Conservation (phyloP, 2,113 vertebrate species). For the Sinocyclocheilus anophthalmus region DNA sequence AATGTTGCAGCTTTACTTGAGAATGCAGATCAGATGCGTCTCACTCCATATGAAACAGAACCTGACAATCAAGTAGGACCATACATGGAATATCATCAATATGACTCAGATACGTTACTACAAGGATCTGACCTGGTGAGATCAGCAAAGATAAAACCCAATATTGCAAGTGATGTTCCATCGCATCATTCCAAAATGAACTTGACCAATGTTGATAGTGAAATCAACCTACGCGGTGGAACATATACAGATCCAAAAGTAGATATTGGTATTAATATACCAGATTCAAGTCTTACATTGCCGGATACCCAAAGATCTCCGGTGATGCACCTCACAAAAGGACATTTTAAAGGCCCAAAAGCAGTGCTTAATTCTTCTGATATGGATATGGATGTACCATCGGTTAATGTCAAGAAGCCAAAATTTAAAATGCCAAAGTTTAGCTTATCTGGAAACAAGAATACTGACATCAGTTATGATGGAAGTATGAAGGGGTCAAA, state of each 20-base stretch:
- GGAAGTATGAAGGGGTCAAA: background rate
- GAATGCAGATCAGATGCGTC: background rate
- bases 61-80: background rate
- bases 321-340: background rate
- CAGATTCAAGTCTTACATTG: background rate
- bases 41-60: background rate
- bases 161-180: background rate
- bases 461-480: background rate
- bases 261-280: background rate
- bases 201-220: background rate
- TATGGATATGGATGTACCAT: conserved; percentile 59
- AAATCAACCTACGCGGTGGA: background rate
- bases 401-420: conserved; percentile 25
- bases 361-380: conserved; percentile 51
- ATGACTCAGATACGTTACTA: background rate
- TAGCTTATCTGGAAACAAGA: background rate
- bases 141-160: conserved; percentile 48
- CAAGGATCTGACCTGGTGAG: background rate
- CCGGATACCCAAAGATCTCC: background rate
- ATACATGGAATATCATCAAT: conserved; percentile 21
- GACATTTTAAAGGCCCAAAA: conserved; percentile 1
- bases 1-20: conserved; percentile 37
- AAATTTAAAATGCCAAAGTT: conserved; percentile 49
- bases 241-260: background rate
- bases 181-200: background rate